These are phyloP conservation scores for Leguminivora glycinivorella DNA, from an alignment of 1,140 invertebrate species.

Conservation along the genomic window DNA sequence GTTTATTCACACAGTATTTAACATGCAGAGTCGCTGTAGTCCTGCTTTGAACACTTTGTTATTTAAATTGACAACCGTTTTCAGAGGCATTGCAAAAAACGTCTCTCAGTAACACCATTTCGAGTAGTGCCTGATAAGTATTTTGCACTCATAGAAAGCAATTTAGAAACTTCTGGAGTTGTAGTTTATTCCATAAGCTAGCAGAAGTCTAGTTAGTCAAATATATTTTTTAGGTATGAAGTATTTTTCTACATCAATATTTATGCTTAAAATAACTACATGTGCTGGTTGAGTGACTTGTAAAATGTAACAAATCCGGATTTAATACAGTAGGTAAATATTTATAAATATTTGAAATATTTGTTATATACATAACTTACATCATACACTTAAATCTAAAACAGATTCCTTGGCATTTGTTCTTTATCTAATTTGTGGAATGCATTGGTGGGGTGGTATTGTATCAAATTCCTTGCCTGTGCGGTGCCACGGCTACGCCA, in stretches of 20 bases:
- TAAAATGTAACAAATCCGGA: background rate
- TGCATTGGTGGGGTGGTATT: slow-evolving; percentile 1
- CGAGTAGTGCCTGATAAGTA: no score
- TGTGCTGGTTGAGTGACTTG: background rate
- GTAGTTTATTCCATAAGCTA: background rate
- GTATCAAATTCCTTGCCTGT: background rate
- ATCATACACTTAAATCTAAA: background rate
- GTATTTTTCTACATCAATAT: background rate
- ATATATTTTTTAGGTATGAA: background rate
- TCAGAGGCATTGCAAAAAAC: no score
- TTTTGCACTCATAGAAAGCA: no score
- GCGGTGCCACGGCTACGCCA: background rate
- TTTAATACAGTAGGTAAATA: background rate
- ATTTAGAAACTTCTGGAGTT: no score
- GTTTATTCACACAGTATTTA: background rate
- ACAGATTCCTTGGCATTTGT: slow-evolving; percentile 23
- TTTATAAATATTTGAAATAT: background rate
- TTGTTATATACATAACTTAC: slow-evolving; percentile 14
- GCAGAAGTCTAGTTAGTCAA: slow-evolving; percentile 13
- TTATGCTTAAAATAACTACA: background rate
- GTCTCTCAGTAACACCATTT: no score
- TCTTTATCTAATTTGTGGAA: slow-evolving; percentile 4
- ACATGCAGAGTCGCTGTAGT: background rate
- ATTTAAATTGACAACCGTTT: no score
- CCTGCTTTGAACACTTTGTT: background rate